A percentile compares a stretch with the other conserved stretches of the same genome.
Evolutionary conservation across 2,113 vertebrate species (phyloP).

Genomic region (Scophthalmus maximus): DNA sequence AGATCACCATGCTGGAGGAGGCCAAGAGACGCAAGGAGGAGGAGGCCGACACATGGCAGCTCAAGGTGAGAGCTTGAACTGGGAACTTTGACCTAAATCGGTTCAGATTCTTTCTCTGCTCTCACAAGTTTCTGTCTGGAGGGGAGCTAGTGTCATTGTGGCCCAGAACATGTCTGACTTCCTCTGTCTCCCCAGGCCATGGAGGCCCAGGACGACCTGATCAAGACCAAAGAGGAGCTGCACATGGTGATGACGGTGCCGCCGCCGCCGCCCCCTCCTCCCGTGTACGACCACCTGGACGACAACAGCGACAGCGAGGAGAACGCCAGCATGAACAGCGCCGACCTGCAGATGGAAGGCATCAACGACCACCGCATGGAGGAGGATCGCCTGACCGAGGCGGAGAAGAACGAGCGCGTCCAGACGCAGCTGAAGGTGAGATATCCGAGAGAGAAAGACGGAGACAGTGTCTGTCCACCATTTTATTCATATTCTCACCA

Average conservation of each 20-base stretch:
- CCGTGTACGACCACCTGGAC: constrained; percentile 83
- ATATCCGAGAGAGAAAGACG: too few relatives aligned
- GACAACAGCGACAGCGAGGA: constrained; percentile 88
- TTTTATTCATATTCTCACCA: neutral
- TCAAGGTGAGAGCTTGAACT: constrained; percentile 83
- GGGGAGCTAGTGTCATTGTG: too few relatives aligned
- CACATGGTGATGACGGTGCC: constrained; percentile 87
- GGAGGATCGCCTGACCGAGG: constrained; percentile 92
- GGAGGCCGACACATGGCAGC: constrained; percentile 91
- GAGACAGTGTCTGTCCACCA: too few relatives aligned
- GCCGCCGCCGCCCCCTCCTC: constrained; percentile 81
- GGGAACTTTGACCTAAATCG: neutral
- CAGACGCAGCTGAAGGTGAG: constrained; percentile 93
- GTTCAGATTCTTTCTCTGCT: neutral
- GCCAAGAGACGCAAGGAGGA: constrained; percentile 89
- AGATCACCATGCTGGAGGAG: constrained; percentile 91
- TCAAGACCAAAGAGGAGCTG: constrained; percentile 93
- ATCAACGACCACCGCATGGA: constrained; percentile 90
- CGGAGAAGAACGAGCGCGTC: constrained; percentile 93
- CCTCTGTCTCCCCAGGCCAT: constrained; percentile 82
- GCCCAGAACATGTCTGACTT: neutral
- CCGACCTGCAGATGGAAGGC: constrained; percentile 88
- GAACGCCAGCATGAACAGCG: constrained; percentile 88
- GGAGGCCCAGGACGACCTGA: constrained; percentile 90
- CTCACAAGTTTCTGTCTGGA: too few relatives aligned